Conservation (phyloP, 2,113 vertebrate species). For the Tenrec ecaudatus region DNA sequence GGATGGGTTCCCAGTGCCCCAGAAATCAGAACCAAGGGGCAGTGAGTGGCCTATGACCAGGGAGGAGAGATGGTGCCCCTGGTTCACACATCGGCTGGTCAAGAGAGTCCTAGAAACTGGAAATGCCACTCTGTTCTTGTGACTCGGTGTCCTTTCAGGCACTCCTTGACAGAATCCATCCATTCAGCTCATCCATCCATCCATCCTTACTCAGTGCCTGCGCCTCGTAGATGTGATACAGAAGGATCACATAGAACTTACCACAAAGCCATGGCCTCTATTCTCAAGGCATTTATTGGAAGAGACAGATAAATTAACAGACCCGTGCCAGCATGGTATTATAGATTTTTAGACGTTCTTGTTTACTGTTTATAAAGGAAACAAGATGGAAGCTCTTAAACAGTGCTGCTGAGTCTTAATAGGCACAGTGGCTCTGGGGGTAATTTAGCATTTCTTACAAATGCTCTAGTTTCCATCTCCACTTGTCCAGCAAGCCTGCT, state of each 20-base stretch:
- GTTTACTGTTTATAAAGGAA: not conserved
- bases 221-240: not conserved
- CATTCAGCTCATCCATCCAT: not conserved
- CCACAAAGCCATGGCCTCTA: not conserved
- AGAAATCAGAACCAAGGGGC: not conserved
- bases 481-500: constrained; percentile 18
- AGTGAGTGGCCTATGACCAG: not conserved
- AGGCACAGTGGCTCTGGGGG: not conserved
- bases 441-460: constrained; percentile 18
- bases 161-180: not conserved
- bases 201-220: not conserved
- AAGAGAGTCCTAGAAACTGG: not conserved
- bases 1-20: not conserved
- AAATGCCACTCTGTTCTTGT: not conserved
- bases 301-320: not conserved
- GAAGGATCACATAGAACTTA: not conserved
- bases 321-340: not conserved
- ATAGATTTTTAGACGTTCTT: not conserved
- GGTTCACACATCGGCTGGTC: not conserved
- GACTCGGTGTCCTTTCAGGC: not conserved
- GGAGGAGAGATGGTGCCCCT: not conserved
- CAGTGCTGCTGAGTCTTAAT: not conserved
- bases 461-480: constrained; percentile 1
- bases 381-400: not conserved
- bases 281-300: not conserved